Evolutionary conservation across 2,113 vertebrate genomes (phyloP).

Genomic region (Takifugu bimaculatus): DNA sequence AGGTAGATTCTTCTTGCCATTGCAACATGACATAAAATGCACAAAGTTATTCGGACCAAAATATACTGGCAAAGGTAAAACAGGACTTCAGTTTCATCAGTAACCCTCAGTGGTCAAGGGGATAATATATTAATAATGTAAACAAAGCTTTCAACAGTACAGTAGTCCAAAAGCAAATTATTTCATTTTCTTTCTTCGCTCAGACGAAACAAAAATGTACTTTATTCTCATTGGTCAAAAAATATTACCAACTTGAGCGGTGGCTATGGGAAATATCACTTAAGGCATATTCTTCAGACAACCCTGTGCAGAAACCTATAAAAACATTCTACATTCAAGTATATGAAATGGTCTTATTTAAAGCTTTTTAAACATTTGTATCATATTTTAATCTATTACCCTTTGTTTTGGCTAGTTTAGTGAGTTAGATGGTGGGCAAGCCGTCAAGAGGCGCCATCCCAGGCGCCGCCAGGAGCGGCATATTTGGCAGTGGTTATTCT

Average conservation of each 20-base stretch:
- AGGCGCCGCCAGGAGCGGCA: constrained; percentile 24
- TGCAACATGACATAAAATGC: constrained; percentile 51
- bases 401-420: constrained; percentile 3
- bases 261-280: constrained; percentile 43
- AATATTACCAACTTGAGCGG: constrained; percentile 31
- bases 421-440: not conserved
- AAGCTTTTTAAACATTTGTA: not conserved
- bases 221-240: constrained; percentile 57
- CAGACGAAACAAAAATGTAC: constrained; percentile 35
- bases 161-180: constrained; percentile 57
- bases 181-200: constrained; percentile 25
- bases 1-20: constrained; percentile 74
- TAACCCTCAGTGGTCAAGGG: constrained; percentile 50
- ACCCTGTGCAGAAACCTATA: constrained; percentile 67
- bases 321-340: constrained; percentile 60
- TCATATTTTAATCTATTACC: constrained; percentile 10
- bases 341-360: constrained; percentile 36
- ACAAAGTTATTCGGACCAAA: constrained; percentile 57
- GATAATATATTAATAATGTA: constrained; percentile 76
- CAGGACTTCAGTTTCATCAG: constrained; percentile 40
- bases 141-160: constrained; percentile 73
- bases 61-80: constrained; percentile 64
- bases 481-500: constrained; percentile 34
- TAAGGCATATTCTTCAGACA: constrained; percentile 69
- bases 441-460: constrained; percentile 2